Conservation (phyloP, 2,113 vertebrate species). For the Pitta sordida region DNA sequence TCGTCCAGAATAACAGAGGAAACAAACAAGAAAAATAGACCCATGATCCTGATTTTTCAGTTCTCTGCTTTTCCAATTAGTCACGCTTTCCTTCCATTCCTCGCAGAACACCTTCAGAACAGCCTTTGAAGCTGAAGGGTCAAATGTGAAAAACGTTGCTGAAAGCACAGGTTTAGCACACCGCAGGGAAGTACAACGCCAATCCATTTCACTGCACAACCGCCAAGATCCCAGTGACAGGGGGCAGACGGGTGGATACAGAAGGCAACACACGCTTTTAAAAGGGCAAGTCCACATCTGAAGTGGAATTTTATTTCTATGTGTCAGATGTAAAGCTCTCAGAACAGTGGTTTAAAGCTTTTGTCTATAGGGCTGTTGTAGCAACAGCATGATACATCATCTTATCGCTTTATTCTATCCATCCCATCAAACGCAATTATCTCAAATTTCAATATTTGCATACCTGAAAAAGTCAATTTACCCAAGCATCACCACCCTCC, state of each 20-base stretch:
- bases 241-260: not conserved
- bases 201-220: not conserved
- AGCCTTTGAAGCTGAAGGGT: not conserved
- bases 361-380: not conserved
- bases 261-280: not conserved
- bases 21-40: not conserved
- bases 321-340: not conserved
- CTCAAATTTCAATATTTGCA: slow-evolving; percentile 1
- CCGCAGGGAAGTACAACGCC: not conserved
- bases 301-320: not conserved
- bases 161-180: not conserved
- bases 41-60: not conserved
- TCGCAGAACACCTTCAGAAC: not conserved
- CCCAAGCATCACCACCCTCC: slow-evolving; percentile 2
- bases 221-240: not conserved
- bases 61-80: slow-evolving; percentile 16
- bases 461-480: slow-evolving; percentile 9
- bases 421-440: not conserved
- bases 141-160: not conserved
- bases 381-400: not conserved
- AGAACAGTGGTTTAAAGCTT: not conserved
- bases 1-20: not conserved
- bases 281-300: not conserved
- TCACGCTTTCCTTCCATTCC: not conserved
- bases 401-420: not conserved